Evolutionary conservation across 2,797 vertebrate genomes (phyloP).

Genomic region (Macropus fuliginosus): DNA sequence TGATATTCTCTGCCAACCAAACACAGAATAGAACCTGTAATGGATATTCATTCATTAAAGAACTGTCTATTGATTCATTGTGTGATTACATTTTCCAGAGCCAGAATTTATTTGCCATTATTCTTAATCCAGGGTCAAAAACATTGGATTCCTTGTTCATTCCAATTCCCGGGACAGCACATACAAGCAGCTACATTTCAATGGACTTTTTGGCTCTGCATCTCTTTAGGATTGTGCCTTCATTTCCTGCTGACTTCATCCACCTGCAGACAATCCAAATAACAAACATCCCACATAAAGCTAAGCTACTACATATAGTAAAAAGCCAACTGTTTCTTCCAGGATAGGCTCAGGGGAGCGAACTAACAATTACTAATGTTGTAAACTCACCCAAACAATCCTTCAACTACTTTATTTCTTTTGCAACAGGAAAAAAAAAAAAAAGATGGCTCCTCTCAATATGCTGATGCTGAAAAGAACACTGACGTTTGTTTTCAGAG

Average conservation of each 20-base stretch:
- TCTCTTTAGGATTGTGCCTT: conserved; percentile 8
- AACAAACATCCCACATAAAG: conserved; percentile 40
- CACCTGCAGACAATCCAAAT: conserved; percentile 38
- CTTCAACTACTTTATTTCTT: conserved; percentile 52
- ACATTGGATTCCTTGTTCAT: not conserved
- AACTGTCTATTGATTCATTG: not conserved
- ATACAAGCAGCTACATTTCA: not conserved
- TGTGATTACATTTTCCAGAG: not conserved
- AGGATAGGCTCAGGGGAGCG: conserved; percentile 17
- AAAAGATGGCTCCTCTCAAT: conserved; percentile 32
- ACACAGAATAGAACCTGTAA: not conserved
- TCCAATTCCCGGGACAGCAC: not conserved
- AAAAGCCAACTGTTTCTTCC: conserved; percentile 38
- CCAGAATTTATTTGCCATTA: not conserved
- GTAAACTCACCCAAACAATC: conserved; percentile 38
- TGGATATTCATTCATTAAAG: not conserved
- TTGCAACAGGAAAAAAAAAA: not conserved
- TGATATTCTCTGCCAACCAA: not conserved
- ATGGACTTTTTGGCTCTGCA: not conserved
- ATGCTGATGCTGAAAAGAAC: conserved; percentile 37
- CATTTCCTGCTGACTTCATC: conserved; percentile 52
- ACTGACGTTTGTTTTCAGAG: conserved; percentile 71
- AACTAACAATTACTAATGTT: conserved; percentile 46
- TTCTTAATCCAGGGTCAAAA: not conserved
- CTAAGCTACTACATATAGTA: not conserved